phyloP scores from a whole-genome alignment of 2,888 invertebrate species.

The Oxystoma pomonae region DNA sequence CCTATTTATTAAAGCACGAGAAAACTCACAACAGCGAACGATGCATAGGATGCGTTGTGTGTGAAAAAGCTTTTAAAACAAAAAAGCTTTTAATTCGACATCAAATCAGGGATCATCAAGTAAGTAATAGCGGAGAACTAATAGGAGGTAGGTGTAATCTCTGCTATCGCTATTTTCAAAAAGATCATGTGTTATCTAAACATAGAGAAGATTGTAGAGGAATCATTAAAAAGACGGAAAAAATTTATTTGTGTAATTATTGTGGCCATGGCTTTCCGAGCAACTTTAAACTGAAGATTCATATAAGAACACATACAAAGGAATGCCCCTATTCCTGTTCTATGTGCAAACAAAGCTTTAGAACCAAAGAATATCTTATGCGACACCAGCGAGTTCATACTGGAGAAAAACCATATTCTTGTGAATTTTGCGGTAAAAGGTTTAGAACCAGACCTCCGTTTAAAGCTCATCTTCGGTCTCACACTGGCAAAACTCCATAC shows the following conservation, averaged over 20 bases:
- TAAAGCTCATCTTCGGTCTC: slow-evolving; percentile 35
- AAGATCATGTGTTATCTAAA: slow-evolving; percentile 43
- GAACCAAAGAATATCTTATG: background rate
- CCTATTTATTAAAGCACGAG: background rate
- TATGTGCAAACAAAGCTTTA: background rate
- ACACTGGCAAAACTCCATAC: slow-evolving; percentile 38
- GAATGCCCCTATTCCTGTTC: background rate
- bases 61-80: background rate
- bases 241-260: slow-evolving; percentile 18
- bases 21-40: background rate
- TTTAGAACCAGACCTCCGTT: slow-evolving; percentile 36
- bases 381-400: slow-evolving; percentile 41
- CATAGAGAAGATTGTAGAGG: slow-evolving; percentile 45
- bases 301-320: background rate
- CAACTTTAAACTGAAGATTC: background rate
- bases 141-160: slow-evolving; percentile 44
- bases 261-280: background rate
- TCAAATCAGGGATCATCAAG: slow-evolving; percentile 47
- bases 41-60: background rate
- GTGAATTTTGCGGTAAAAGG: slow-evolving; percentile 40
- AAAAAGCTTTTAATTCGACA: slow-evolving; percentile 1
- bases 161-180: slow-evolving; percentile 38
- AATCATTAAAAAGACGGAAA: slow-evolving; percentile 25
- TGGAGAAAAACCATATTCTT: slow-evolving; percentile 40
- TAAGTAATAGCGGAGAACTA: slow-evolving; percentile 44